Base-by-base conservation (phyloP, 2,888 invertebrate species). In the Eupithecia subfuscata region DNA sequence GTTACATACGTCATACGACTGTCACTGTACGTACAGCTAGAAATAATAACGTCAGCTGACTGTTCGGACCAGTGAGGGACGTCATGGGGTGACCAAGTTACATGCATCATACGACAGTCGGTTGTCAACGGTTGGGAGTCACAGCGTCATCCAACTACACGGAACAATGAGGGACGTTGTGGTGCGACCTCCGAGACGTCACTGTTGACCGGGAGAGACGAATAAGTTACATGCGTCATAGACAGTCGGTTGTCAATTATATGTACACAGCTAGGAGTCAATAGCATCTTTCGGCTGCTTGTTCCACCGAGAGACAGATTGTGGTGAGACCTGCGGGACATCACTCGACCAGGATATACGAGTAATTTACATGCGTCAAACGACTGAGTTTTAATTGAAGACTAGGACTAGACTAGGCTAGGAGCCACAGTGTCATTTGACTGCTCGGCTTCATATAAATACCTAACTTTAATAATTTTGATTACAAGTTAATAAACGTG, bases 151-250 rank as follows among this genome's bases (percentile, higher is more conserved):
- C 85, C 91, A 95, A 65, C 91, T 96, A 18, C 94, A 96, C 22
- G 96, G 96, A 0, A 95, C 96, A 0, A 96, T 96, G 1, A 90
- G 96, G 40, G 96, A 96, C 82, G 96, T 96, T 74, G 95, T 96
- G 76, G 95, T 96, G n/a, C 52, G n/a, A 52, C 52, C 52, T 56
- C 22, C 52, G 22, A 92, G 96, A 74, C 96, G 96, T 82, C 95
- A 95, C 80, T 96, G 22, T 22, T 91, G 94, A 73, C 96, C 96
- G 43, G 96, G 96, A 73, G 96, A 96, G 82, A 96, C 95, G 8
- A 94, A 96, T 96, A 87, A 95, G 95, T 90, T 43, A 40, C 34
- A 45, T 30, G 30, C 30, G 30, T 30, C 30, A 30, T 30, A 30
- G 30, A 30, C 30, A 30, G 30, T 30, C 30, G 30, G 30, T 30